Evolutionary conservation across 2,113 vertebrate species (phyloP), one percentile per base, ranked within the genome.

Genomic region (Periophthalmodon schlosseri): DNA sequence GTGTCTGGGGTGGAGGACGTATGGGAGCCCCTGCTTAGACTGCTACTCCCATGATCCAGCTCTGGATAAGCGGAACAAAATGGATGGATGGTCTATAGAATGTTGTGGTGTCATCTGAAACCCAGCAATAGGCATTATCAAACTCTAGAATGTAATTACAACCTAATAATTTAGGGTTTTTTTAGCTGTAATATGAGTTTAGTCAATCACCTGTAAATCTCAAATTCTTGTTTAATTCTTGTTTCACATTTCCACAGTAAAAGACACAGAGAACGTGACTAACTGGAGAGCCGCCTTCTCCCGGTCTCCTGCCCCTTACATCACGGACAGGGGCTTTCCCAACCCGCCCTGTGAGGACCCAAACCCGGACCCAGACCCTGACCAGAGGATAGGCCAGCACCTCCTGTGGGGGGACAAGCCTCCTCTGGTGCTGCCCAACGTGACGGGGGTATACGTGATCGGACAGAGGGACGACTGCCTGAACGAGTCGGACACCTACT

Each of bases 201-300:
- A 9, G 8, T 39, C 4, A 39, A 39, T 39, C 36, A 39, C 36
- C 50, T 54, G 61, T 60, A 64, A 46, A 72, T 39, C 56, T 76
- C 46, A 82, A 49, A 80, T 58, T 75, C 68, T 16, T 20, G 44
- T 75, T 68, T 36, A 15, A 74, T 68, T 46, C 14, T 16, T 70
- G 28, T 78, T 54, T 61, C 16, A 71, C 46, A 60, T 75, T 75
- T 21, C 77, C 47, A 87, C 80, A 99, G 98, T 94, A 87, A 96
- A 96, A 82, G 91, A 97, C 82, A 89, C 93, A 72, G 90, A 88
- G 70, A 98, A 98, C 85, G 79, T 98, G 82, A 97, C 96, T 69
- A 96, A 95, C 86, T 99, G 98, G 98, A 94, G 95, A 77, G 94
- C 93, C 69, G 98, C 95, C 0, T 98, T 95, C 82, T 94, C 94